Conservation (phyloP, 2,888 invertebrate species). For the Phyto melanocephala region DNA sequence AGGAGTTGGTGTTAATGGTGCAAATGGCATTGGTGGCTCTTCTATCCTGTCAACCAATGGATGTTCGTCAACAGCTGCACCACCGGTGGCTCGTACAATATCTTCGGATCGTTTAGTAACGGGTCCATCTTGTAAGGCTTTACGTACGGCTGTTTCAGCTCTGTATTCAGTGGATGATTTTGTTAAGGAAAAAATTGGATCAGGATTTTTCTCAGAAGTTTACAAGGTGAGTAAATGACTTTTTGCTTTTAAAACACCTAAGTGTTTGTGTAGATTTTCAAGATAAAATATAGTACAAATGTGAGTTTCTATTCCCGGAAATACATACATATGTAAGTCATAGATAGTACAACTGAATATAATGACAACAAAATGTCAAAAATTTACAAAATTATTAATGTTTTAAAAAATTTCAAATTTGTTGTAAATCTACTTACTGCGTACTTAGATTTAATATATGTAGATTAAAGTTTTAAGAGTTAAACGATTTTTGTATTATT, state of each 20-base stretch:
- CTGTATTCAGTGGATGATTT: slow-evolving; percentile 96
- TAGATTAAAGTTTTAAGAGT: no score
- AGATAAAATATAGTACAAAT: no score
- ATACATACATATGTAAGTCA: no score
- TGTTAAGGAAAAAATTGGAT: slow-evolving; percentile 93
- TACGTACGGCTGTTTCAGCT: slow-evolving; percentile 94
- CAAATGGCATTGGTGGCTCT: slow-evolving; percentile 25
- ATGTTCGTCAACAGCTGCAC: slow-evolving; percentile 60
- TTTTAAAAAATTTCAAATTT: no score
- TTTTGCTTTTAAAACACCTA: neutral
- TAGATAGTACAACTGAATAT: no score
- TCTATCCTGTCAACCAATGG: slow-evolving; percentile 10
- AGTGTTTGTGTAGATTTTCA: no score
- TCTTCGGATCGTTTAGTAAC: slow-evolving; percentile 82
- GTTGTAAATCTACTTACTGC: no score
- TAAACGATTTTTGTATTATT: no score
- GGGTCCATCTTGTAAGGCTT: slow-evolving; percentile 91
- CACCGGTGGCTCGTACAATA: slow-evolving; percentile 75
- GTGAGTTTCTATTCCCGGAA: no score
- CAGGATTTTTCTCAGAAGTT: slow-evolving; percentile 98
- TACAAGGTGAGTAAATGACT: slow-evolving; percentile 88
- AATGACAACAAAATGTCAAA: no score
- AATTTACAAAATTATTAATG: no score
- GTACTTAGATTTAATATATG: no score
- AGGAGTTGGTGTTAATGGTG: slow-evolving; percentile 1